Evolutionary conservation across 2,113 vertebrate genomes (phyloP).

Genomic region (Serilophus lunatus): DNA sequence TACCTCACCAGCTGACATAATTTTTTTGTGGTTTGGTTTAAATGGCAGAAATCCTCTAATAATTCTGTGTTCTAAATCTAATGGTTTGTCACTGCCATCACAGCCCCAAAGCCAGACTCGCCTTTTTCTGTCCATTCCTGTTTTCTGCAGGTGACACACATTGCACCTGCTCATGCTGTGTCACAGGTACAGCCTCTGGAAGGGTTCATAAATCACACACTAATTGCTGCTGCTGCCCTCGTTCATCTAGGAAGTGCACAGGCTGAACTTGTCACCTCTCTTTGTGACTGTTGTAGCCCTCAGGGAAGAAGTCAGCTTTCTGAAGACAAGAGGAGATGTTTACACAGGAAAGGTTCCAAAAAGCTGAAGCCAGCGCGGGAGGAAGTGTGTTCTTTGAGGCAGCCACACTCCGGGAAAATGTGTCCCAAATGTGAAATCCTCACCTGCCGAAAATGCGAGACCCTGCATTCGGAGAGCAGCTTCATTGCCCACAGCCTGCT

Average conservation of each 20-base stretch:
- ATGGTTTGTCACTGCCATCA: background rate
- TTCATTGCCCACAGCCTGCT: conserved; percentile 73
- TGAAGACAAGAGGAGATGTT: conserved; percentile 33
- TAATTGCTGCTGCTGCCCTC: background rate
- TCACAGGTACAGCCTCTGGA: background rate
- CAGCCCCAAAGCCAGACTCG: background rate
- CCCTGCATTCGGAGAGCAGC: conserved; percentile 55
- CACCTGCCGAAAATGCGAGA: conserved; percentile 52
- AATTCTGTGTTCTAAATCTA: background rate
- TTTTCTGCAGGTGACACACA: background rate
- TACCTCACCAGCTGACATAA: accelerated
- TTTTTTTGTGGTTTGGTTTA: background rate
- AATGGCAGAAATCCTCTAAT: background rate
- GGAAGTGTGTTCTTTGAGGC: background rate
- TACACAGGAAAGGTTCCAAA: background rate
- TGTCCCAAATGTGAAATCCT: conserved; percentile 65
- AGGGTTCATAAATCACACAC: background rate
- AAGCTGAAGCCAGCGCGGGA: background rate
- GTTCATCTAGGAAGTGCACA: background rate
- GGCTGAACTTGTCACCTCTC: background rate
- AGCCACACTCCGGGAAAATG: conserved; percentile 34
- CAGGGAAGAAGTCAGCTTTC: background rate
- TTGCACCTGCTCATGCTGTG: accelerated
- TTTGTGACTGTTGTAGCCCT: conserved; percentile 9
- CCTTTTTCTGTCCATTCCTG: background rate